Conservation (phyloP, 2,888 invertebrate genomes). For the Leucophenga maculata region DNA sequence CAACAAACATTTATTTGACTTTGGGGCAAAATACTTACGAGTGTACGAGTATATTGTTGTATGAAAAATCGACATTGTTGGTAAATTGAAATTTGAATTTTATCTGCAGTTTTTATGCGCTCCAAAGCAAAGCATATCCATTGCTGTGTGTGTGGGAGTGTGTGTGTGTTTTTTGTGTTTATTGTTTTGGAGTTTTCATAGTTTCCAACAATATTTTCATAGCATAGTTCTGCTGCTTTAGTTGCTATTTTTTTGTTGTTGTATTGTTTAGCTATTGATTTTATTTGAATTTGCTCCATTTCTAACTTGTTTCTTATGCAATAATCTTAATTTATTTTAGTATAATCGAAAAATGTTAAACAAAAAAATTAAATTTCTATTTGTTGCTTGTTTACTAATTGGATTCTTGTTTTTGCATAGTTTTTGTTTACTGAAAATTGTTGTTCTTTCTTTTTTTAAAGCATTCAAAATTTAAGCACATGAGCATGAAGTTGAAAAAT, state of each 20-base stretch:
- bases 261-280: no score
- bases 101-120: constrained; percentile 52
- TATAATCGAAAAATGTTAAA: not conserved
- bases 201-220: not conserved
- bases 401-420: not conserved
- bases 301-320: no score
- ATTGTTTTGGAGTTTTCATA: constrained; percentile 26
- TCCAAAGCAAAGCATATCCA: no score
- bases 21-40: constrained; percentile 51
- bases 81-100: constrained; percentile 61
- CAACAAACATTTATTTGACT: constrained; percentile 59
- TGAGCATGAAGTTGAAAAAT: not conserved
- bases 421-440: not conserved
- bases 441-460: not conserved
- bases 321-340: no score
- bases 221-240: not conserved
- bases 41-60: constrained; percentile 33
- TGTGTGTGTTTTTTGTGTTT: not conserved
- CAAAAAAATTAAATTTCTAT: not conserved
- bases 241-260: not conserved
- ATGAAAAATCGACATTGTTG: constrained; percentile 26
- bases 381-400: not conserved
- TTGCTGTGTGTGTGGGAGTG: no score
- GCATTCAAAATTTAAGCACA: not conserved
- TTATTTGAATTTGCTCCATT: no score